Conservation (phyloP, 1,140 invertebrate genomes). For the Temnothorax curvispinosus region DNA sequence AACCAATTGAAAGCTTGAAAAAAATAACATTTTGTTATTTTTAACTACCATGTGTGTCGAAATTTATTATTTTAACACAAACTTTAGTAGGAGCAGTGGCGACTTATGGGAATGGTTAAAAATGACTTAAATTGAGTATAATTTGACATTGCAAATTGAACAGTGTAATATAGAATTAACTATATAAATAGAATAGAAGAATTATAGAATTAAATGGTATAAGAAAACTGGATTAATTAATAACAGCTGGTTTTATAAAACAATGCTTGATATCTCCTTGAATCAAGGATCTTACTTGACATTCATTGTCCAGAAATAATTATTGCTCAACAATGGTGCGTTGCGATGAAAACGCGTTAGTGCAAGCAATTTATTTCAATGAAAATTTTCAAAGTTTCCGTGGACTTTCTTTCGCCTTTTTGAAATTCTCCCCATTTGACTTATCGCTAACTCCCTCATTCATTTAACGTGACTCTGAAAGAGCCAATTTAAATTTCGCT, state of each 20-base stretch:
- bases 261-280: neutral
- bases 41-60: too few relatives aligned
- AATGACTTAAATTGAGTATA: too few relatives aligned
- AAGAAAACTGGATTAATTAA: slow-evolving; percentile 14
- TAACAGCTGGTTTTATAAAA: neutral
- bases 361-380: slow-evolving; percentile 4
- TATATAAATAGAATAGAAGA: neutral
- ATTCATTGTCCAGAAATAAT: neutral
- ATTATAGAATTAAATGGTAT: neutral
- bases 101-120: too few relatives aligned
- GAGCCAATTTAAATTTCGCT: slow-evolving; percentile 36
- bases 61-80: too few relatives aligned
- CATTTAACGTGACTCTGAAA: neutral
- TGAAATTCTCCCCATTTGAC: neutral
- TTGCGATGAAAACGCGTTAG: neutral
- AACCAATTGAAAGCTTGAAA: too few relatives aligned
- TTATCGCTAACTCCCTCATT: slow-evolving; percentile 4
- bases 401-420: neutral
- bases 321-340: neutral
- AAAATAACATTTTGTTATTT: too few relatives aligned
- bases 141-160: too few relatives aligned
- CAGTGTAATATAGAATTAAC: too few relatives aligned
- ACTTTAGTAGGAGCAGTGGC: too few relatives aligned
- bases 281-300: neutral
- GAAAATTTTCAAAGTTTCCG: slow-evolving; percentile 16